Evolutionary conservation across 2,113 vertebrate species (phyloP).

Genomic region (Gallinago jamesoni): DNA sequence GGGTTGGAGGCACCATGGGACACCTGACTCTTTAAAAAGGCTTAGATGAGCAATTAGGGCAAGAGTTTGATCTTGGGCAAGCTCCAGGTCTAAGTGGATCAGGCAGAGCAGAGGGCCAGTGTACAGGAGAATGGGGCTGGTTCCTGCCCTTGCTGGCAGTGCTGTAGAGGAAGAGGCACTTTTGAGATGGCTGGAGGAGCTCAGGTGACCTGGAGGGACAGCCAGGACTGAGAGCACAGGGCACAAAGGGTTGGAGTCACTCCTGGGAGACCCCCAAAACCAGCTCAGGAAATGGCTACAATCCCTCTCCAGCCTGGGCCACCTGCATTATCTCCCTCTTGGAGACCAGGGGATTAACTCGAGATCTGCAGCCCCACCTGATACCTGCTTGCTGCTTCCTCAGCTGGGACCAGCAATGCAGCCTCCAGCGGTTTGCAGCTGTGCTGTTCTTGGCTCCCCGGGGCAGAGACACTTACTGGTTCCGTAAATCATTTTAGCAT

Average conservation of each 20-base stretch:
- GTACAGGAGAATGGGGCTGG: neutral
- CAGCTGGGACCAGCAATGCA: neutral
- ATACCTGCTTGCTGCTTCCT: neutral
- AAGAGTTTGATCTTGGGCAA: neutral
- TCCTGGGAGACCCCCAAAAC: neutral
- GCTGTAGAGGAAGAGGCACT: neutral
- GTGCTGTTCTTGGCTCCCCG: neutral
- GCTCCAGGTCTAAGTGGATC: neutral
- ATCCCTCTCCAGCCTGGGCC: neutral
- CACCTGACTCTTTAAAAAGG: neutral
- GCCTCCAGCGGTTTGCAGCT: neutral
- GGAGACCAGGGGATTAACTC: neutral
- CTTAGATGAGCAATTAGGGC: neutral
- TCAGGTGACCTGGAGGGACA: neutral
- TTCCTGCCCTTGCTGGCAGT: neutral
- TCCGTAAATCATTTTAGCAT: neutral
- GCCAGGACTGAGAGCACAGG: no score
- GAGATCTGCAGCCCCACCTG: neutral
- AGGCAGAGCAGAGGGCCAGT: neutral
- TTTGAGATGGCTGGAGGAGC: neutral
- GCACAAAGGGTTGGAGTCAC: neutral
- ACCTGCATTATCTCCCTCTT: neutral
- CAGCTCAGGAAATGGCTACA: neutral
- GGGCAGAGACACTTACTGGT: neutral
- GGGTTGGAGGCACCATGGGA: rapidly evolving